Evolutionary conservation across 2,888 invertebrate species (phyloP).

Genomic region (Aleiodes alternator): DNA sequence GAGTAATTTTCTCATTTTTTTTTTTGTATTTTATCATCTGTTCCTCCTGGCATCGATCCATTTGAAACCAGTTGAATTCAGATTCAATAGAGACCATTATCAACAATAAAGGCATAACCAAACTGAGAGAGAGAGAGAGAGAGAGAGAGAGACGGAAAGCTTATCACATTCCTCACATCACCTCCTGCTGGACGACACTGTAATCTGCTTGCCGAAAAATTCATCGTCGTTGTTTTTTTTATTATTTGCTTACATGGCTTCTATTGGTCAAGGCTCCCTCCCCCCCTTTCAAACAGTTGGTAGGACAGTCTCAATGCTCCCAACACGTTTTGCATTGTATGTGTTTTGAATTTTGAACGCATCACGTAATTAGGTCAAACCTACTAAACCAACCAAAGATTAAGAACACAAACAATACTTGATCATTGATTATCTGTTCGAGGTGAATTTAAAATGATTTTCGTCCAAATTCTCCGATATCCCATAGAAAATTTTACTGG

Average conservation of each 20-base stretch:
- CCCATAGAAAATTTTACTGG: constrained; percentile 8
- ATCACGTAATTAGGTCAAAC: constrained; percentile 45
- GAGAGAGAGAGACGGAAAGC: not conserved
- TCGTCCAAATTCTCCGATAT: constrained; percentile 1
- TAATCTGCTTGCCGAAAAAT: constrained; percentile 12
- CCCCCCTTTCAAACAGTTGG: too few species aligned
- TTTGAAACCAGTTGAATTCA: constrained; percentile 60
- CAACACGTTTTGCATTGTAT: constrained; percentile 20
- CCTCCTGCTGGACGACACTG: not conserved
- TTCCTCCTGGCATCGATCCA: not conserved
- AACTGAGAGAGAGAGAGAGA: not conserved
- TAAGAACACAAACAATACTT: not conserved
- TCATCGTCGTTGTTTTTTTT: not conserved
- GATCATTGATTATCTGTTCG: constrained; percentile 5
- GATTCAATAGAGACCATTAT: constrained; percentile 61
- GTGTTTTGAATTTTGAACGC: constrained; percentile 39
- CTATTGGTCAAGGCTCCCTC: constrained; percentile 23
- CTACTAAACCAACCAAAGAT: constrained; percentile 28
- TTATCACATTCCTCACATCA: not conserved
- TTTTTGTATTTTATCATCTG: not conserved
- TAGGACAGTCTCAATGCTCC: not conserved
- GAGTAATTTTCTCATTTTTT: not conserved
- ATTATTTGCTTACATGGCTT: constrained; percentile 22
- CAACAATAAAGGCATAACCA: constrained; percentile 31
- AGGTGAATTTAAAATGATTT: not conserved